These are phyloP conservation scores for Philereme transversata DNA, from an alignment of 2,888 invertebrate species.

Conservation along the genomic window DNA sequence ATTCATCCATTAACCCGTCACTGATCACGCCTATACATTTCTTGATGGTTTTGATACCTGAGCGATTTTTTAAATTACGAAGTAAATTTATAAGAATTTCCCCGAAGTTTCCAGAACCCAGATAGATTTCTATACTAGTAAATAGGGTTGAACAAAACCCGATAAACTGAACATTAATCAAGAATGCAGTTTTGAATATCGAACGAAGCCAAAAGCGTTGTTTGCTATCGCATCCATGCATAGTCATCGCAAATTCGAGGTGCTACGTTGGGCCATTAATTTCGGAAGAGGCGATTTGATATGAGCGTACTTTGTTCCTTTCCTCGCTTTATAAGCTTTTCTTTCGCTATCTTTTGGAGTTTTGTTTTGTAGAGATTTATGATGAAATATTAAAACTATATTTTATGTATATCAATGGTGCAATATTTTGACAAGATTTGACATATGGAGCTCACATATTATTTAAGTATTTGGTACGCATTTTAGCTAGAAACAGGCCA, in stretches of 20 bases:
- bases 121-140: constrained; percentile 23
- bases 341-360: constrained; percentile 1
- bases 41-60: too few species aligned
- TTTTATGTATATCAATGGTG: too few species aligned
- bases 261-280: constrained; percentile 44
- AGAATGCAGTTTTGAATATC: constrained; percentile 74
- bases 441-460: too few species aligned
- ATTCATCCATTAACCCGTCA: too few species aligned
- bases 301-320: neutral
- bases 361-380: too few species aligned
- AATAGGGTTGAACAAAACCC: constrained; percentile 38
- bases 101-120: constrained; percentile 12
- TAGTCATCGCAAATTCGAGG: constrained; percentile 61
- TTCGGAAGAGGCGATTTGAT: constrained; percentile 20
- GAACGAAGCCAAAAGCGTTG: constrained; percentile 66
- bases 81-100: neutral
- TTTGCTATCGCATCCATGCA: constrained; percentile 61
- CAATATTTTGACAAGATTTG: too few species aligned
- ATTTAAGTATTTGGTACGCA: too few species aligned
- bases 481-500: too few species aligned
- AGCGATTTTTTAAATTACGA: neutral
- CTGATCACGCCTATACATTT: too few species aligned
- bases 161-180: constrained; percentile 71
- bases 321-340: too few species aligned
- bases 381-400: too few species aligned